Evolutionary conservation across 2,113 vertebrate species (phyloP).

Genomic region (Lontra canadensis): DNA sequence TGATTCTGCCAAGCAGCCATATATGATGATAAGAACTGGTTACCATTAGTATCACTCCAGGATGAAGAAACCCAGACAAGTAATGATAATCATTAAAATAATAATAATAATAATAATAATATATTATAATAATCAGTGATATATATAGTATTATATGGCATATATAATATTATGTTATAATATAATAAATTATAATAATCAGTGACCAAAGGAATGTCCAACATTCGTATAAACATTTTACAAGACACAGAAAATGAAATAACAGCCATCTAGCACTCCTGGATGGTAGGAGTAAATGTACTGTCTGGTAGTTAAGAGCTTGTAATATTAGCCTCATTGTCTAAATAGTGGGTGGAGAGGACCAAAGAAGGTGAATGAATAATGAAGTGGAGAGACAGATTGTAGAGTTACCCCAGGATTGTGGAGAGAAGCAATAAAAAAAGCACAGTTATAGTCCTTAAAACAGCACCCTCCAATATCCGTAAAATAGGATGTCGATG

Average conservation of each 20-base stretch:
- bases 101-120: too few relatives aligned
- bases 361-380: background rate
- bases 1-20: background rate
- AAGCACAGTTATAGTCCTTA: background rate
- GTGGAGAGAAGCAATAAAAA: background rate
- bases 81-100: background rate
- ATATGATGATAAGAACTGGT: slow-evolving; percentile 6
- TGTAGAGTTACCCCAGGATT: background rate
- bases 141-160: too few relatives aligned
- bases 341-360: background rate
- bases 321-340: background rate
- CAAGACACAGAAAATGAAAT: background rate
- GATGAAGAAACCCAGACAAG: background rate
- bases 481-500: background rate
- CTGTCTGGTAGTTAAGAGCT: background rate
- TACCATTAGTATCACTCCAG: background rate
- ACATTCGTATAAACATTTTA: background rate
- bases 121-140: too few relatives aligned
- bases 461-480: background rate
- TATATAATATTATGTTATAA: too few relatives aligned
- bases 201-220: background rate
- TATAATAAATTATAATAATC: too few relatives aligned
- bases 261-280: background rate
- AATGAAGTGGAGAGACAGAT: background rate
- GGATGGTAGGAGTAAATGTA: background rate